Conservation (phyloP, 2,888 invertebrate genomes). For the Meiosimyza platycephala region DNA sequence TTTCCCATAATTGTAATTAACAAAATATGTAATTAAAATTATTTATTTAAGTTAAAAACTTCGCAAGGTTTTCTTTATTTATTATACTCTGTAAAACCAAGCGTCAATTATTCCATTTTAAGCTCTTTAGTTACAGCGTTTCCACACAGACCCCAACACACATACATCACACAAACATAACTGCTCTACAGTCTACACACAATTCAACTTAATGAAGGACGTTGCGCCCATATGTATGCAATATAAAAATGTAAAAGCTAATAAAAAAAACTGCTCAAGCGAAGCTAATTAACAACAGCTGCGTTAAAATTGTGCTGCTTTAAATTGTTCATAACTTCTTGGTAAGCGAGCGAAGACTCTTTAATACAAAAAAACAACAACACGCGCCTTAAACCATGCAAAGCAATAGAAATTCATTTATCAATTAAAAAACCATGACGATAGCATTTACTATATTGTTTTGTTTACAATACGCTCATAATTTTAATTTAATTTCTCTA, state of each 20-base stretch:
- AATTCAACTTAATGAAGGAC: background rate
- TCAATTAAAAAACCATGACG: no score
- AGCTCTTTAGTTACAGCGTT: constrained; percentile 1
- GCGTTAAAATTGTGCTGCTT: no score
- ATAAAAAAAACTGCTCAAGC: no score
- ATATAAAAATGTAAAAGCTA: background rate
- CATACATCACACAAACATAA: background rate
- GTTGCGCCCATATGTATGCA: constrained; percentile 9
- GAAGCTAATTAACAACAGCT: constrained; percentile 7
- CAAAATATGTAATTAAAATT: background rate
- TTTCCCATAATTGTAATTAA: background rate
- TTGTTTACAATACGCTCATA: no score
- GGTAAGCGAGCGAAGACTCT: no score
- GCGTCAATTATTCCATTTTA: constrained; percentile 10
- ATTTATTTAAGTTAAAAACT: background rate
- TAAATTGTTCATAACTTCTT: no score
- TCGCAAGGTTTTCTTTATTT: no score
- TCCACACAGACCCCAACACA: background rate
- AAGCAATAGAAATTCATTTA: no score
- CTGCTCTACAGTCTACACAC: background rate
- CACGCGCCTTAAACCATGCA: no score
- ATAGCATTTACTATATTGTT: no score
- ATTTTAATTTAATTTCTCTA: no score
- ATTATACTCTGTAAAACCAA: background rate
- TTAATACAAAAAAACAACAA: no score